These are phyloP conservation scores for Hemicentrotus pulcherrimus DNA, from an alignment of 35 echinoderm and acorn worm species.

Conservation along the genomic window DNA sequence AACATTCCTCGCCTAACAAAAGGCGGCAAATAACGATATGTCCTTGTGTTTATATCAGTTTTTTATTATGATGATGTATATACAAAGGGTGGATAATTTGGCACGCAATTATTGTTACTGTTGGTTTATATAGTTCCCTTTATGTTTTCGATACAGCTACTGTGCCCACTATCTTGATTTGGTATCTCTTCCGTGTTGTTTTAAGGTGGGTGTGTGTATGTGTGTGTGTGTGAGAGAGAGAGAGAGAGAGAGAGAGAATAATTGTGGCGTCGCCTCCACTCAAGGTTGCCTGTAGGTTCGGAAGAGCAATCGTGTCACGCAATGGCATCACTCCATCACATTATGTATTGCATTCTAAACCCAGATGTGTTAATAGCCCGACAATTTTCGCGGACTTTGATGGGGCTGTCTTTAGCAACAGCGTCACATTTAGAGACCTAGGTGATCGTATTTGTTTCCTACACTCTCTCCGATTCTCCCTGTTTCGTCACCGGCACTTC, in stretches of 20 bases:
- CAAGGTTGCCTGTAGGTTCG: not conserved
- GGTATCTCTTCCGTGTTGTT: constrained; percentile 5
- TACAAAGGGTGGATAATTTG: constrained; percentile 12
- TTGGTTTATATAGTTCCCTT: not conserved
- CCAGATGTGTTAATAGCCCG: constrained; percentile 34
- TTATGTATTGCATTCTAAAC: constrained; percentile 2
- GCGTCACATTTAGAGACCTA: constrained; percentile 36
- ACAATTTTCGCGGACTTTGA: constrained; percentile 24
- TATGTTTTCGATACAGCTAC: not conserved
- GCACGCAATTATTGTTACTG: constrained; percentile 8
- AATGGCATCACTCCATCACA: constrained; percentile 13
- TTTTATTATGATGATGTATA: constrained; percentile 20
- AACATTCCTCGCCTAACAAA: constrained; percentile 8
- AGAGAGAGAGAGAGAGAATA: not conserved
- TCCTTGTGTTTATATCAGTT: not conserved
- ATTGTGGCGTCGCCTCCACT: not conserved
- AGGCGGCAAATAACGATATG: constrained; percentile 37
- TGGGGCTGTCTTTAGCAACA: not conserved
- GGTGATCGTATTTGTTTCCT: not conserved
- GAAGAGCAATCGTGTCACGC: constrained; percentile 29
- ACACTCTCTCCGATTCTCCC: not conserved
- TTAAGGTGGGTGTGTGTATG: not conserved
- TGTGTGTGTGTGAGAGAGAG: not conserved
- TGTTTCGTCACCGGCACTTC: not conserved
- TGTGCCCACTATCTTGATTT: not conserved